Base-by-base conservation (phyloP, 2,888 invertebrate species). In the Luffia ferchaultella region DNA sequence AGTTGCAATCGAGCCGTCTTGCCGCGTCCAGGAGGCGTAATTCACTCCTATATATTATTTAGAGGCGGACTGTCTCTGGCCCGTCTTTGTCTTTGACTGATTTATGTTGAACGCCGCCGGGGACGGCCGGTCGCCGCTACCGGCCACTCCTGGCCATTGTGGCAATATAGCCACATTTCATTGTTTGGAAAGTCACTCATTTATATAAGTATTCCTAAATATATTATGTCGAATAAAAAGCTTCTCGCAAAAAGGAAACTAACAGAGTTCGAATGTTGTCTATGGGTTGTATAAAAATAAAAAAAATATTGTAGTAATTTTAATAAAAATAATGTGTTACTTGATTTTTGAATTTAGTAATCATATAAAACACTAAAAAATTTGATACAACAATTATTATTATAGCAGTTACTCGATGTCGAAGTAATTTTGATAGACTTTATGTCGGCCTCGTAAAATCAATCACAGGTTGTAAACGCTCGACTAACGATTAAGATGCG, bases 41-140 rank as follows among this genome's bases (percentile, higher is more conserved):
- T 45, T 46, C 50, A 50, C 46, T 50, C 46, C 45, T 41, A 30
- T 20, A 20, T 48, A 44, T 49, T 49, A 50, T 50, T 50, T 40
- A 46, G 46, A 45, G 46, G 18, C 45, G 16, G 20, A 9, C 12
- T 17, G 16, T 30, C 19, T 7, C 45, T 19, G 41, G 45, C 50
- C 17, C 30, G 44, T 7, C 45, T 45, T 45, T 44, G 45, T 45
- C 46, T 41, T 16, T 48, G 48, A 48, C 48, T 41, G 48, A 48
- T 48, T 48, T 48, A 48, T 48, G 42, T 41, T 12, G 30, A 30
- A 30, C 3, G 30, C 30, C 30, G 30, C 5, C n/a, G 30, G 30
- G 30, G 30, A 30, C 30, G 30, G 30, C 30, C 30, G 30, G 5
- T 3, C 30, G n/a, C 30, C 30, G 30, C 30, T 12, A 12, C 30